phyloP scores from a whole-genome alignment of 1,140 invertebrate species.

The Drosophila albomicans region DNA sequence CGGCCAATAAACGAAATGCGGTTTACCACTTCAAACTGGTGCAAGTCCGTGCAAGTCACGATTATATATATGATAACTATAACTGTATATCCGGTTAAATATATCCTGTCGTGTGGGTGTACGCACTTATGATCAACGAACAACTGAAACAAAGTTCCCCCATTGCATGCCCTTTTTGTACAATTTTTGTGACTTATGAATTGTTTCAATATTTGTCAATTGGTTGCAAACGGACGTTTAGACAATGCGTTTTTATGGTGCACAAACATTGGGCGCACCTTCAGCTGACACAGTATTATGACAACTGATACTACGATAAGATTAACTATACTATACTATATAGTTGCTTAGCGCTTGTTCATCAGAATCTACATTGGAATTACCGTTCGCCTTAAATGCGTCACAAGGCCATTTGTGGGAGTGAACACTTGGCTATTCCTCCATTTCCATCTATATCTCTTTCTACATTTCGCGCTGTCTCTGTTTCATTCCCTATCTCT shows the following conservation, averaged over 20 bases:
- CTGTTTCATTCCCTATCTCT: too few relatives aligned
- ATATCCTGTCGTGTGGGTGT: constrained; percentile 50
- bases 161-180: constrained; percentile 79
- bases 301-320: constrained; percentile 63
- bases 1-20: constrained; percentile 21
- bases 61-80: background rate
- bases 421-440: constrained; percentile 16
- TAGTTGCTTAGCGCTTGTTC: constrained; percentile 11
- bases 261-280: constrained; percentile 59
- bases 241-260: constrained; percentile 47
- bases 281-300: constrained; percentile 32
- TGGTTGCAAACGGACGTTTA: constrained; percentile 67
- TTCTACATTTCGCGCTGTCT: too few relatives aligned
- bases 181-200: constrained; percentile 59
- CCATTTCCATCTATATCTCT: too few relatives aligned
- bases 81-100: constrained; percentile 6
- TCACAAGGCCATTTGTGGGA: constrained; percentile 46
- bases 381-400: constrained; percentile 51
- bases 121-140: constrained; percentile 22
- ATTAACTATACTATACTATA: constrained; percentile 28
- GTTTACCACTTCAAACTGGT: constrained; percentile 47
- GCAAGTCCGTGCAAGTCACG: constrained; percentile 54
- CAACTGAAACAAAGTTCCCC: constrained; percentile 66
- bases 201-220: constrained; percentile 83
- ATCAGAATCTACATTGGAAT: constrained; percentile 60